These are phyloP conservation scores for Habroteleia sp. DNA, from an alignment of 2,888 invertebrate species.

Conservation along the genomic window DNA sequence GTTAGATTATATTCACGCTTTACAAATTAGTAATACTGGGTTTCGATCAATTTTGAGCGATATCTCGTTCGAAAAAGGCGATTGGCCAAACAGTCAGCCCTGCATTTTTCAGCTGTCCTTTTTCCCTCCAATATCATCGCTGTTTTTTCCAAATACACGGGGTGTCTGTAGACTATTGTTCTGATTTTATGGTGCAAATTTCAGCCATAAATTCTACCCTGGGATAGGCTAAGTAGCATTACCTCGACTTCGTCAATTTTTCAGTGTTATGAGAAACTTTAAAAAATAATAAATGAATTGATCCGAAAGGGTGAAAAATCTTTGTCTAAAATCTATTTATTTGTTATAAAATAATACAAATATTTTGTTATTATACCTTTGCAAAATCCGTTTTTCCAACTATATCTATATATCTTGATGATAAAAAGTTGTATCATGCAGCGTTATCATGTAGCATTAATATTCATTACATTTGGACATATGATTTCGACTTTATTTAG, in stretches of 20 bases:
- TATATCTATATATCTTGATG: neutral
- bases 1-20: constrained; percentile 64
- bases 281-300: no score
- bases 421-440: constrained; percentile 5
- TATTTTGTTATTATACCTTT: constrained; percentile 1
- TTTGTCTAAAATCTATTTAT: no score
- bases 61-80: constrained; percentile 59
- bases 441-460: neutral
- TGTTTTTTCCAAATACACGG: constrained; percentile 36
- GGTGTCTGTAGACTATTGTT: constrained; percentile 33
- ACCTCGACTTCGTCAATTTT: no score
- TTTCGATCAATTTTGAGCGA: constrained; percentile 57
- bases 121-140: constrained; percentile 34
- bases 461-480: constrained; percentile 8
- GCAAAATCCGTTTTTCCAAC: neutral
- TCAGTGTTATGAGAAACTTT: no score
- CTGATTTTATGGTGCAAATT: constrained; percentile 41
- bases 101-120: constrained; percentile 32
- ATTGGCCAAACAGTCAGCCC: constrained; percentile 32
- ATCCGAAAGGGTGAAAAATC: no score
- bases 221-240: no score
- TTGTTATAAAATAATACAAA: constrained; percentile 1
- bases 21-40: constrained; percentile 63
- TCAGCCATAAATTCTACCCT: constrained; percentile 22
- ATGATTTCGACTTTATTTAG: constrained; percentile 5